phyloP scores from a whole-genome alignment of 2,113 vertebrate genomes.

The Lathamus discolor region DNA sequence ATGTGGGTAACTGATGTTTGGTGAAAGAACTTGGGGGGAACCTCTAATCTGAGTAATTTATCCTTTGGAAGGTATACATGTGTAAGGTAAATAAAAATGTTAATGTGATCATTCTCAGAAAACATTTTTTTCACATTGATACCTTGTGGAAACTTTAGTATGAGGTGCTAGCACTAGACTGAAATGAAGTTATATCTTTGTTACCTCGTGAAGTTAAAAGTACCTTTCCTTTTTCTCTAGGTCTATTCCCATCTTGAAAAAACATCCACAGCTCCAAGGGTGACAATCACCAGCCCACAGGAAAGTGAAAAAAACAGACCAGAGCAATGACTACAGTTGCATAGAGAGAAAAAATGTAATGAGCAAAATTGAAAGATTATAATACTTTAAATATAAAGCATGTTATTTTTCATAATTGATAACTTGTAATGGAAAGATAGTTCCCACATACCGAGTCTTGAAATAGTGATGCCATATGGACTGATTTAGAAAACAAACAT shows the following conservation, averaged over 20 bases:
- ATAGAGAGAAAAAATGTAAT: constrained; percentile 17
- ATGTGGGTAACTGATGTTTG: background rate
- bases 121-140: background rate
- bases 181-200: background rate
- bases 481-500: background rate
- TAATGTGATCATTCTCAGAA: background rate
- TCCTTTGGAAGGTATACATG: background rate
- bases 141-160: background rate
- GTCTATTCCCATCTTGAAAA: constrained; percentile 35
- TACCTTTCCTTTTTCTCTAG: constrained; percentile 45
- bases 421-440: background rate
- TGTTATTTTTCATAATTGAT: background rate
- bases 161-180: background rate
- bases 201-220: background rate
- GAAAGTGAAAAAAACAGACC: constrained; percentile 68
- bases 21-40: background rate
- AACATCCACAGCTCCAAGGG: constrained; percentile 65
- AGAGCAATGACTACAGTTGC: constrained; percentile 68
- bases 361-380: constrained; percentile 10
- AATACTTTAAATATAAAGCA: constrained; percentile 25
- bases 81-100: background rate
- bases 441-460: background rate
- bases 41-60: background rate
- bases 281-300: constrained; percentile 75
- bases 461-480: background rate